Base-by-base conservation (phyloP, 1,140 invertebrate species). In the Oncopodura yosiiana region DNA sequence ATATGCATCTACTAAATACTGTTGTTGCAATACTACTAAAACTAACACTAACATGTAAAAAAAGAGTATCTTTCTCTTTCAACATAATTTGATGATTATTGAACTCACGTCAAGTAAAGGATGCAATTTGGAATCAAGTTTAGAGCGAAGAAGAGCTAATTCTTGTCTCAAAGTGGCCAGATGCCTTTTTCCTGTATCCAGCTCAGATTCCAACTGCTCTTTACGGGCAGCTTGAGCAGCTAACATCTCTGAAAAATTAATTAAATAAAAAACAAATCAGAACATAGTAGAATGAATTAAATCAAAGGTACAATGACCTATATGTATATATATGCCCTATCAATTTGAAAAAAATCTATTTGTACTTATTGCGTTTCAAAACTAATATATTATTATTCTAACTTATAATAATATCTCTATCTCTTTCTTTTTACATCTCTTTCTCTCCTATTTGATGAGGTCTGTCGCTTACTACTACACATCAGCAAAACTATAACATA, bases 221-320 rank as follows among this genome's bases (percentile, higher is more conserved):
- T 63, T 63, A 43, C 53, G 21, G 18, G 53, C 54, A 29, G 45
- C 41, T 56, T 63, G 62, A 27, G 56, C 53, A 11, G 55, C 37
- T 30, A 63, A 24, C 48, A 60, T 51, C 30, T 63, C 62, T 63
- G 26, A 30, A 48, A 32, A 44, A 11, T n/a, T n/a, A n/a, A n/a
- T n/a, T 24, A 23, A 32, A 12, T 45, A 44, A 21, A 43, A 53
- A 53, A 46, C 19, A 42, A 34, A 39, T 37, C 36, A 49, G 5
- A 34, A 39, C 39, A 27, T 48, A 11, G 26, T 34, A 32, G 3
- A 29, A 48, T 18, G 16, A 19, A 29, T 30, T 16, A n/a, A 6
- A n/a, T n/a, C n/a, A n/a, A n/a, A n/a, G n/a, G n/a, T n/a, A n/a
- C n/a, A n/a, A n/a, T n/a, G n/a, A n/a, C n/a, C n/a, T n/a, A n/a